Evolutionary conservation across 2,113 vertebrate genomes (phyloP).

Genomic region (Ictalurus furcatus): DNA sequence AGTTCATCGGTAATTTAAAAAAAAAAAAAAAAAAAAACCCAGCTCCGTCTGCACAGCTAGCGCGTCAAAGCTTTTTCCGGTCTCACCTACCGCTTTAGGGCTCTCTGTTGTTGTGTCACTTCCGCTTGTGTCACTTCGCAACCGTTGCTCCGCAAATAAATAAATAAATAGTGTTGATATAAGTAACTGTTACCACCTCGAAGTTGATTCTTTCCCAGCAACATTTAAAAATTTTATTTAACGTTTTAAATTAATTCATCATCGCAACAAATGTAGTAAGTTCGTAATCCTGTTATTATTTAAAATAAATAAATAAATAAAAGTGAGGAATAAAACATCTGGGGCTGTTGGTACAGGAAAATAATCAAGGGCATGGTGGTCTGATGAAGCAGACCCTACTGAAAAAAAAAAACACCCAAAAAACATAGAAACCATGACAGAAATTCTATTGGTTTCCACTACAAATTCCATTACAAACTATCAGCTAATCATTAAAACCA

Average conservation of each 20-base stretch:
- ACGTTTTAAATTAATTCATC: too few relatives aligned
- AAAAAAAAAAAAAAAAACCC: not conserved
- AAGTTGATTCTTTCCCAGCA: not conserved
- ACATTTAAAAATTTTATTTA: not conserved
- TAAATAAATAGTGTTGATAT: too few relatives aligned
- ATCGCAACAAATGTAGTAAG: too few relatives aligned
- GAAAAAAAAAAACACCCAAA: too few relatives aligned
- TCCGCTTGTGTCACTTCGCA: conserved; percentile 9
- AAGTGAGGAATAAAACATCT: not conserved
- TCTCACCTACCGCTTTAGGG: conserved; percentile 12
- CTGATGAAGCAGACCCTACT: too few relatives aligned
- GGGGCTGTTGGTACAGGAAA: too few relatives aligned
- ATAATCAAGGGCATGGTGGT: too few relatives aligned
- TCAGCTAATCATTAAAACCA: too few relatives aligned
- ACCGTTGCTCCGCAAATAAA: not conserved
- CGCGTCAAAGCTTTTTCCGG: conserved; percentile 18
- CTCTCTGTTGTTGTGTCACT: not conserved
- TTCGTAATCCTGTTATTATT: not conserved
- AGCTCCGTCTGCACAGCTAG: not conserved
- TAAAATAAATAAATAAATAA: not conserved
- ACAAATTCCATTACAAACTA: too few relatives aligned
- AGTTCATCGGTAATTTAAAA: not conserved
- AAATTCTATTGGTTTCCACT: too few relatives aligned
- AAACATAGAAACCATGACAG: too few relatives aligned
- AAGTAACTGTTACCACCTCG: not conserved